Base-by-base conservation (phyloP, 2,888 invertebrate genomes). In the Dexiosoma caninum region DNA sequence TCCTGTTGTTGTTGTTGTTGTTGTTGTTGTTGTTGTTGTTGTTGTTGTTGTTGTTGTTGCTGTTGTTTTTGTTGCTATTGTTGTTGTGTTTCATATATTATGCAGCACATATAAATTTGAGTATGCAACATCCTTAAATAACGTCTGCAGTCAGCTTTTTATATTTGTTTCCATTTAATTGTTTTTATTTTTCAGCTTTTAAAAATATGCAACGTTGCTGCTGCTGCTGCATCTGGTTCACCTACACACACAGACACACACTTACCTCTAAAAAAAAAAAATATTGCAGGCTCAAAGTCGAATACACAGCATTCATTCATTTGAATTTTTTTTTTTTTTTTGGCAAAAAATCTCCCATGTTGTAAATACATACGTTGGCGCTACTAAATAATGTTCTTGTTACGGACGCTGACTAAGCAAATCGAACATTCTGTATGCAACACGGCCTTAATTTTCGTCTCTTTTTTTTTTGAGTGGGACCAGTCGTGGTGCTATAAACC, bases 61-160 rank as follows among this genome's bases (percentile, higher is more conserved):
- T 53, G n/a, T 51, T 32, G 42, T 6, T 6, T 16, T 59, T n/a
- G n/a, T n/a, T n/a, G n/a, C n/a, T n/a, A n/a, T 16, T 70, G 21
- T 37, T 59, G 59, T 55, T 57, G 35, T 51, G n/a, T n/a, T n/a
- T n/a, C n/a, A n/a, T 64, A 59, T 32, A 59, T 59, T 46, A 57
- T 40, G 66, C 66, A 40, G 66, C 76, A 71, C 40, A 71, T 64
- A 76, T 27, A 72, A 60, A 67, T 72, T 57, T 55, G 60, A 76
- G 76, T 67, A 55, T 76, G 76, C 69, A 77, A 72, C 67, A 72
- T 81, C 77, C 72, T 81, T 81, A 69, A 67, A 69, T 53, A 69
- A 64, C 44, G 77, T 81, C 77, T 76, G 57, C 64, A 81, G 72
- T 69, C 81, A 67, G 81, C 70, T 19, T 40, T 77, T 77, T 71